phyloP scores from a whole-genome alignment of 2,113 vertebrate species.

The Corydoras sp. region DNA sequence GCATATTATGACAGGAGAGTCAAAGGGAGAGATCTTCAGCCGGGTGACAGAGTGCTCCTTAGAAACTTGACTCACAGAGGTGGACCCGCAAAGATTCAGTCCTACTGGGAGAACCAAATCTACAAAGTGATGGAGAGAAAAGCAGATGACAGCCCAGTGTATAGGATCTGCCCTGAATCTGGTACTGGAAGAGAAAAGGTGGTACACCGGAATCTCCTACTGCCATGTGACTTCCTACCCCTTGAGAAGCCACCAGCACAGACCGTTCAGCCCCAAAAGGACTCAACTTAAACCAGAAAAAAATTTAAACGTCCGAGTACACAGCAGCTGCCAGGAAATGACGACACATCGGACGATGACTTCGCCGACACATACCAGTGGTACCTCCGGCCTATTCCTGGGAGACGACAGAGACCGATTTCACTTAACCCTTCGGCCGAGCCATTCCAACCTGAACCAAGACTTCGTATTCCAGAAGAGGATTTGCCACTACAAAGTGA shows the following conservation, averaged over 20 bases:
- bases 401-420: neutral
- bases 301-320: neutral
- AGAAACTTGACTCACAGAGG: slow-evolving; percentile 29
- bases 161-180: slow-evolving; percentile 25
- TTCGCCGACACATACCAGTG: neutral
- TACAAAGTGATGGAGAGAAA: slow-evolving; percentile 30
- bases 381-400: neutral
- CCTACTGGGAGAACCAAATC: slow-evolving; percentile 37
- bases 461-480: too few relatives aligned
- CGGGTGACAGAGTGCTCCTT: neutral
- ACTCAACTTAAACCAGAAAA: neutral
- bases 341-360: neutral
- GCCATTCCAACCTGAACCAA: too few relatives aligned
- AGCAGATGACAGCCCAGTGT: slow-evolving; percentile 19
- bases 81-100: slow-evolving; percentile 27
- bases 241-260: neutral
- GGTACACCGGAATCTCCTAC: slow-evolving; percentile 13
- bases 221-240: slow-evolving; percentile 8
- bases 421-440: neutral
- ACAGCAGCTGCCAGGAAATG: neutral
- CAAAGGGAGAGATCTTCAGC: neutral
- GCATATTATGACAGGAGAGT: slow-evolving; percentile 23
- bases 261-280: neutral
- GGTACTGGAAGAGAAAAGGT: slow-evolving; percentile 1
- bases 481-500: too few relatives aligned